Base-by-base conservation (phyloP, 2,797 vertebrate genomes). In the Hoplostethus mediterraneus region DNA sequence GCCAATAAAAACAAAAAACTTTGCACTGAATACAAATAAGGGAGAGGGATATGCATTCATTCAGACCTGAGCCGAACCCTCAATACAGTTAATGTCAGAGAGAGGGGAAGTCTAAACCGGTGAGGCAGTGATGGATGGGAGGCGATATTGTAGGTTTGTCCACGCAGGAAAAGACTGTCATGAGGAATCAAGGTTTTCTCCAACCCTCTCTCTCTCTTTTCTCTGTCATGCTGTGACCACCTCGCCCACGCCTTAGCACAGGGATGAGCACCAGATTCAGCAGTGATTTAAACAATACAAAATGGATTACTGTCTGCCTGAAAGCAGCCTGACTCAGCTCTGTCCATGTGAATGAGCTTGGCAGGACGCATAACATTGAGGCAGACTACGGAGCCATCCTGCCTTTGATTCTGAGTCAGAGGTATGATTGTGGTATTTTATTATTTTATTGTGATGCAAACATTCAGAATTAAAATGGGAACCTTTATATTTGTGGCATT, bases 401-500 rank as follows among this genome's bases (percentile, higher is more conserved):
- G 57, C 65, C 67, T 67, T n/a, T 28, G 28, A 59, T 79, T 73
- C 63, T 80, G 55, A 67, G 53, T 71, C 64, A 60, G 49, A 67
- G 52, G 56, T 49, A 25, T 0, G 5, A 40, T 75, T 86, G 83
- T 85, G 88, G 87, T 80, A 79, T 83, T 76, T 82, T 42, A 90
- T 87, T 75, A 87, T 85, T 90, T 84, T 83, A 83, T 88, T 81
- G 84, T 81, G 71, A 81, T 67, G 71, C 80, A 87, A 86, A 84
- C 10, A 67, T 58, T 85, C 80, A 81, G 83, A 86, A 9, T 66
- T 53, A 49, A 33, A 40, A 45, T 38, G 61, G 40, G 10, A 10
- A 12, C 3, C 10, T 12, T 42, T 10, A 12, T 42, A 6, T 38
- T 38, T 38, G 8, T 38, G 36, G 36, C 5, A 38, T 38, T 38